Evolutionary conservation across 2,113 vertebrate species (phyloP), one percentile per base, ranked within the genome.

Genomic region (Megatriorchis doriae): DNA sequence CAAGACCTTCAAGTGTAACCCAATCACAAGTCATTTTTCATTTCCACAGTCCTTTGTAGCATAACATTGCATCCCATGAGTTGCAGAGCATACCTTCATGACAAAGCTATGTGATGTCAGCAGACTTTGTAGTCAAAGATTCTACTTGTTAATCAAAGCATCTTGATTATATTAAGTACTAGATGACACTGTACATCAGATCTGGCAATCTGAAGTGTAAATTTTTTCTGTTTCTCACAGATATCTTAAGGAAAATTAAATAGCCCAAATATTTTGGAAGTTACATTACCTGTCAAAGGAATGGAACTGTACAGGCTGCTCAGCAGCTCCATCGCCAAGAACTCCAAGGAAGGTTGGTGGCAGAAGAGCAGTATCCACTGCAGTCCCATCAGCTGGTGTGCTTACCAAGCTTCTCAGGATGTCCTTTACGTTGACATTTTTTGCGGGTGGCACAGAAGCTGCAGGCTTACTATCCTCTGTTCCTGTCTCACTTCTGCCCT

Each of bases 331-430:
- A 9, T 99, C 98, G 0, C 98, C 98, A 58, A 99, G 97, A 32
- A 97, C 87, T 48, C 99, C 99, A 8, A 99, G 97, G 93, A 99
- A 99, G 17, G 98, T 0, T 9, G 99, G 98, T 1, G 99, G 98
- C 93, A 99, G 97, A 58, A 99, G 97, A 72, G 97, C 93, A 36
- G 99, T 95, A 73, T 99, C 99, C 91, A 98, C 98, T 18, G 97
- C 93, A 81, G 99, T 74, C 55, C 99, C 99, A 74, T 99, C 99
- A 53, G 98, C 96, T 13, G 98, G 98, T 11, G 97, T 82, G 93
- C 98, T 99, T 61, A 99, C 99, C 36, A 99, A 97, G 96, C 99
- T 99, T 86, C 99, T 98, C 82, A 99, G 98, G 87, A 99, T 99
- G 95, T 99, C 99, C 96, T 99, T 99, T 50, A 99, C 98, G 0